These are phyloP conservation scores for Notothenia rossii DNA, from an alignment of 2,113 vertebrate species.

Conservation along the genomic window DNA sequence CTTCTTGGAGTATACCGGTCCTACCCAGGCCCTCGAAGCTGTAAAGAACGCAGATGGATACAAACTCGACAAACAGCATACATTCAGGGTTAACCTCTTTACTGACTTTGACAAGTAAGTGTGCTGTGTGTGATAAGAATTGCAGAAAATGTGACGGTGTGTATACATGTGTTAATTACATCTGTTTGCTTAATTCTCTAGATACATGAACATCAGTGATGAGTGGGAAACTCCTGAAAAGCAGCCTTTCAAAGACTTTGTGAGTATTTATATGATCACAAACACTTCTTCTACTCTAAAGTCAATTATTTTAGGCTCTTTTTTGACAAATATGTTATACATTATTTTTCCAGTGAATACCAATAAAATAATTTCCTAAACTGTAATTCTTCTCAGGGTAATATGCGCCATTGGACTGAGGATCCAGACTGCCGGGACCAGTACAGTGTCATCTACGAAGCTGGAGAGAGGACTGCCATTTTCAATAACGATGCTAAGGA, in stretches of 20 bases:
- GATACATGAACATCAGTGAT: constrained; percentile 97
- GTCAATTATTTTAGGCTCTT: background rate
- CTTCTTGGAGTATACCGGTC: constrained; percentile 95
- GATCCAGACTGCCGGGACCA: constrained; percentile 97
- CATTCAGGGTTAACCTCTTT: constrained; percentile 97
- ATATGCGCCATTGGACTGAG: constrained; percentile 96
- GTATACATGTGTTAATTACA: background rate
- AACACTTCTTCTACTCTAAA: background rate
- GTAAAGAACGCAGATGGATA: constrained; percentile 98
- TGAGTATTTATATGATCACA: constrained; percentile 74
- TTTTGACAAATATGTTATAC: background rate
- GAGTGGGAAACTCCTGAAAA: constrained; percentile 98
- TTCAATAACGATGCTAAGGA: constrained; percentile 96
- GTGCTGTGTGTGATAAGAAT: background rate
- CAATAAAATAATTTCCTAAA: background rate
- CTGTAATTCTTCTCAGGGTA: constrained; percentile 83
- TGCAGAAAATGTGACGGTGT: too few relatives aligned
- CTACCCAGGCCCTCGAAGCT: constrained; percentile 92
- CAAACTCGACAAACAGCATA: constrained; percentile 98
- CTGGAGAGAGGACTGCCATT: constrained; percentile 95
- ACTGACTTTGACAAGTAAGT: constrained; percentile 98
- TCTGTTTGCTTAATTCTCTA: constrained; percentile 12
- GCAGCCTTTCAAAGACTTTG: constrained; percentile 98
- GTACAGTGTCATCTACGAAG: constrained; percentile 98
- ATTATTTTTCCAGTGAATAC: too few relatives aligned